These are phyloP conservation scores for Podocnemis expansa DNA, from an alignment of 2,113 vertebrate species.

Conservation along the genomic window DNA sequence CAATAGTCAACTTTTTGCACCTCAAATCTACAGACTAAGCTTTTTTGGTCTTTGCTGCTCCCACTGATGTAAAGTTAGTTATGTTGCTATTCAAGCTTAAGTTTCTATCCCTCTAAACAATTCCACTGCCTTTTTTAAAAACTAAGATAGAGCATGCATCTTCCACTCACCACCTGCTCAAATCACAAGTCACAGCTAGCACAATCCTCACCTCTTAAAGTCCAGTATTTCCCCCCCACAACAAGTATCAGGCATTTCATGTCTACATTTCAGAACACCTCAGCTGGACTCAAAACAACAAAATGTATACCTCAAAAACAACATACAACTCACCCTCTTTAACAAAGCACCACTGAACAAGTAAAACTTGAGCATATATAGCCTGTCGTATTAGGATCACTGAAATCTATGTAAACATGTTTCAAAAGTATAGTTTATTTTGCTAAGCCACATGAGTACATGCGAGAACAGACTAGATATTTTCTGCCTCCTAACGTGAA, in stretches of 20 bases:
- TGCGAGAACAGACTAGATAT: not conserved
- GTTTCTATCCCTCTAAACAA: not conserved
- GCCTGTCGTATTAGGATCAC: not conserved
- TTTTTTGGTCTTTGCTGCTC: not conserved
- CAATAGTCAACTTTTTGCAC: not conserved
- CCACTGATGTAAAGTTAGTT: too few relatives aligned
- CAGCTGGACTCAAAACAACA: not conserved
- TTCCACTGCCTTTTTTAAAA: too few relatives aligned
- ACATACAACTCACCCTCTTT: not conserved
- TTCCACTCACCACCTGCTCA: rapidly evolving
- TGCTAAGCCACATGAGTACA: not conserved
- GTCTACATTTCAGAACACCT: not conserved
- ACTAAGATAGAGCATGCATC: not conserved
- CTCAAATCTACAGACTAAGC: not conserved
- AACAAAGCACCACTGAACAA: not conserved
- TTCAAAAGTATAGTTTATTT: slow-evolving; percentile 2
- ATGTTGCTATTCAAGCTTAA: not conserved
- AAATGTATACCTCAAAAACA: not conserved
- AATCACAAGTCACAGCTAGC: too few relatives aligned
- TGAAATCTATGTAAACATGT: not conserved
- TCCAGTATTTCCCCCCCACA: not conserved
- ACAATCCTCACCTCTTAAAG: not conserved
- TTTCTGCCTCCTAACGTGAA: slow-evolving; percentile 21
- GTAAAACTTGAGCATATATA: not conserved
- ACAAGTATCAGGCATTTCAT: rapidly evolving